A percentile compares a stretch with the other conserved stretches of the same genome.
Evolutionary conservation across 2,113 vertebrate species (phyloP).

Genomic region (Phalacrocorax pelagicus): DNA sequence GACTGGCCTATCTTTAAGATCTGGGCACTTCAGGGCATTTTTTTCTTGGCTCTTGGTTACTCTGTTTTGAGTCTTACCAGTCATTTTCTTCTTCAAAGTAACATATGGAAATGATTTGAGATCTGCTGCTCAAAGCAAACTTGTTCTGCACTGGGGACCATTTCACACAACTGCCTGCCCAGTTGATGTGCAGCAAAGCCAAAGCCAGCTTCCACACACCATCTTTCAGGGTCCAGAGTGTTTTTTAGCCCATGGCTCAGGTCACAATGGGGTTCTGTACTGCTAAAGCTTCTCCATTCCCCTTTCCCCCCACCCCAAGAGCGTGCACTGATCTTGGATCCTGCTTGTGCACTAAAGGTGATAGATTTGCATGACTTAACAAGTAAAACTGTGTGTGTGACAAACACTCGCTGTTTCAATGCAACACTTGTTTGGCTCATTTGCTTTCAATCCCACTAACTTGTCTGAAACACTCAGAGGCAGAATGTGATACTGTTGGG

Average conservation of each 20-base stretch:
- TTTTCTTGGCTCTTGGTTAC: background rate
- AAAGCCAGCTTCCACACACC: constrained; percentile 84
- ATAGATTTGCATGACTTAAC: background rate
- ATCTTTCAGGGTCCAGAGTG: constrained; percentile 84
- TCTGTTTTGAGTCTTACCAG: constrained; percentile 77
- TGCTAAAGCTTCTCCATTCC: background rate
- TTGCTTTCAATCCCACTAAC: background rate
- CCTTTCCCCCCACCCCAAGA: background rate
- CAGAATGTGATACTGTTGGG: accelerated
- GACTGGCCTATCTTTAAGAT: constrained; percentile 9
- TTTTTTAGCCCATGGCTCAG: constrained; percentile 82
- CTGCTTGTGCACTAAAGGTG: background rate
- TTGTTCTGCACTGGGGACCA: constrained; percentile 87
- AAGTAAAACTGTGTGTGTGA: background rate
- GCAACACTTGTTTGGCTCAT: background rate
- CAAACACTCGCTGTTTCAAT: background rate
- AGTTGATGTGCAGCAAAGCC: constrained; percentile 85
- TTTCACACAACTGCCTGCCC: constrained; percentile 86
- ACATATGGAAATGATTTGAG: constrained; percentile 92
- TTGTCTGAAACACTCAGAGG: background rate
- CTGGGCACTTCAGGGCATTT: constrained; percentile 44
- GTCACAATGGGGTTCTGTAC: constrained; percentile 75
- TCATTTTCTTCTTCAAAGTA: constrained; percentile 93
- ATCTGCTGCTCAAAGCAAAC: constrained; percentile 89
- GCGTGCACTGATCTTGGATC: background rate